Evolutionary conservation across 2,888 invertebrate genomes (phyloP), one percentile per base, ranked within the genome.

Genomic region (Clepsis dumicolana): DNA sequence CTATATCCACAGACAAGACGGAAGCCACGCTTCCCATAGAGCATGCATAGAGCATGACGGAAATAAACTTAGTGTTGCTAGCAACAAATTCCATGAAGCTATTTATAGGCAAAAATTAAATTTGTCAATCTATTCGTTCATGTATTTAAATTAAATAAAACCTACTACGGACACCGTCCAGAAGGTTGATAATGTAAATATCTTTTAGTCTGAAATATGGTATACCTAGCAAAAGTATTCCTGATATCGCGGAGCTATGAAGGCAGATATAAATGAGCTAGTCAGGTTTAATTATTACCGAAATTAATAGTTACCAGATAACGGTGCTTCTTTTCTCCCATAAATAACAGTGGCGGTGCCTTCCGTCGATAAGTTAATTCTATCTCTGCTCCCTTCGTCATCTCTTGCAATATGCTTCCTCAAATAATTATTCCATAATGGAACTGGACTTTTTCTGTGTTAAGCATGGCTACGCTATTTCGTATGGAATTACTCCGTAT

Each of bases 291-390:
- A 92, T 91, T 90, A 91, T 88, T 83, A 78, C 78, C 81, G 78
- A 85, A 87, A 92, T 91, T 85, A 90, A 89, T 90, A 90, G 88
- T 81, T 80, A 83, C 78, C 76, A 85, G 91, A 91, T 90, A 91
- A 85, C 77, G 74, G 74, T 69, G 73, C 72, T 81, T 84, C 82
- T 81, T 84, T 80, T 86, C 84, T 86, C 84, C 82, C 85, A 90
- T 91, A 89, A 89, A 91, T 90, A 87, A 87, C 80, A 76, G 77
- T 78, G 75, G 81, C 80, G 48, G 48, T 76, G 77, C 82, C 80
- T 79, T 81, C 78, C 83, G 82, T 82, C 85, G 86, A 91, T 90
- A 88, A 88, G 84, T 89, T 91, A 91, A 91, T 91, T 91, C 90
- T 88, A 91, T 91, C 87, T 87, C 81, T 75, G 80, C 83, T 85